Evolutionary conservation across 1,140 invertebrate species (phyloP).

Genomic region (Triops longicaudatus): DNA sequence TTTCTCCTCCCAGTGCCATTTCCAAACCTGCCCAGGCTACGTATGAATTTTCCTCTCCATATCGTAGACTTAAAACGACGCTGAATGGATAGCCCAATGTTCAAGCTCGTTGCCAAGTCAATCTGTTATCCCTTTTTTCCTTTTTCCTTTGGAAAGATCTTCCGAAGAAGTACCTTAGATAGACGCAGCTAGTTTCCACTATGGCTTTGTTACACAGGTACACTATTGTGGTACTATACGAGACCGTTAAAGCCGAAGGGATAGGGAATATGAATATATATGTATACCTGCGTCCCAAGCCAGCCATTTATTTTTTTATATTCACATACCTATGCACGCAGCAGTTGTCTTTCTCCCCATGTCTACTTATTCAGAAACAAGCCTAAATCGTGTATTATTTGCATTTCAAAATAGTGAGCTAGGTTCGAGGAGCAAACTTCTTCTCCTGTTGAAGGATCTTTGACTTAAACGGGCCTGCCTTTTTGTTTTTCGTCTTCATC

Average conservation of each 20-base stretch:
- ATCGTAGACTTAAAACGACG: too few species aligned
- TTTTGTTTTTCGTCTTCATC: neutral
- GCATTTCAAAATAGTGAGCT: neutral
- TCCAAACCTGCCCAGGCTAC: neutral
- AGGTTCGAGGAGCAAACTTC: neutral
- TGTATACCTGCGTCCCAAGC: neutral
- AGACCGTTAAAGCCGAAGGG: neutral
- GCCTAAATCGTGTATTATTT: neutral
- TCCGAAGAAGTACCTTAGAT: neutral
- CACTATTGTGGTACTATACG: too few species aligned
- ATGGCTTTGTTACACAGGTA: too few species aligned
- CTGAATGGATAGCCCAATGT: neutral
- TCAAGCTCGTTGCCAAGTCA: neutral
- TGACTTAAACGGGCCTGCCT: neutral
- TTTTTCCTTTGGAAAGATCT: neutral
- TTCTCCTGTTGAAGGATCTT: neutral
- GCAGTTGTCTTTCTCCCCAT: neutral
- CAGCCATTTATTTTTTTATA: neutral
- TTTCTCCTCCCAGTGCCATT: neutral
- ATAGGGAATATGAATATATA: neutral
- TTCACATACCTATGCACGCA: neutral
- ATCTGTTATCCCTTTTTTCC: neutral
- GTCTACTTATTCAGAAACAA: slow-evolving; percentile 15
- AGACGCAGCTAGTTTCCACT: too few species aligned
- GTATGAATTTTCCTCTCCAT: neutral